A percentile compares a stretch with the other conserved stretches of the same genome.
Evolutionary conservation across 2,113 vertebrate species (phyloP).

Genomic region (Petroica traversi): DNA sequence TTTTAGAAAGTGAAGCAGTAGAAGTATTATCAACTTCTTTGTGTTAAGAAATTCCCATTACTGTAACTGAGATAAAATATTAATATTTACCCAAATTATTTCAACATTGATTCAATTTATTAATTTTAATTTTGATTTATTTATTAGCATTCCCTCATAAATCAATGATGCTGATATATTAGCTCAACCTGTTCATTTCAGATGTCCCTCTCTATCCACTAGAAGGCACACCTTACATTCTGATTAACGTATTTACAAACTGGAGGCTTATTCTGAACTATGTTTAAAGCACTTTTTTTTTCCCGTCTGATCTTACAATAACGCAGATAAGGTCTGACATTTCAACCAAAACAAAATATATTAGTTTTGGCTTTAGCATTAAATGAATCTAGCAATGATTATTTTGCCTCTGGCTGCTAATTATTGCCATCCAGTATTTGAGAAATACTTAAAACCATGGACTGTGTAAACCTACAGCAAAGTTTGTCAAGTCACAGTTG

Average conservation of each 20-base stretch:
- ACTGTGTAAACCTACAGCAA: slow-evolving; percentile 34
- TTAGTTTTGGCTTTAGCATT: slow-evolving; percentile 43
- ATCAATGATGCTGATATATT: background rate
- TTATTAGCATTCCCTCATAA: background rate
- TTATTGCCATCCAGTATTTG: slow-evolving; percentile 14
- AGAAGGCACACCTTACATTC: slow-evolving; percentile 57
- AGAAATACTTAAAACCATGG: slow-evolving; percentile 52
- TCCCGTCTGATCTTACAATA: slow-evolving; percentile 29
- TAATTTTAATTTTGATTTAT: background rate
- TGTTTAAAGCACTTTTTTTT: background rate
- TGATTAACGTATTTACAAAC: background rate
- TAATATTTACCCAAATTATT: background rate
- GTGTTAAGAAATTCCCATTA: background rate
- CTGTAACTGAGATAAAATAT: background rate
- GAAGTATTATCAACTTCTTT: background rate
- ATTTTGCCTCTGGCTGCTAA: slow-evolving; percentile 62
- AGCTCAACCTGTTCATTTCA: background rate
- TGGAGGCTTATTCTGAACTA: background rate
- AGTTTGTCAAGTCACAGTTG: background rate
- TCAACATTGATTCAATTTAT: background rate
- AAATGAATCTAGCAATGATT: slow-evolving; percentile 57
- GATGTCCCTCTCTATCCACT: slow-evolving; percentile 20
- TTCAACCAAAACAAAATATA: slow-evolving; percentile 45
- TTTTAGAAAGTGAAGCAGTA: background rate
- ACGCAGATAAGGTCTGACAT: slow-evolving; percentile 40